Base-by-base conservation (phyloP, 2,888 invertebrate species). In the Ochropleura plecta region DNA sequence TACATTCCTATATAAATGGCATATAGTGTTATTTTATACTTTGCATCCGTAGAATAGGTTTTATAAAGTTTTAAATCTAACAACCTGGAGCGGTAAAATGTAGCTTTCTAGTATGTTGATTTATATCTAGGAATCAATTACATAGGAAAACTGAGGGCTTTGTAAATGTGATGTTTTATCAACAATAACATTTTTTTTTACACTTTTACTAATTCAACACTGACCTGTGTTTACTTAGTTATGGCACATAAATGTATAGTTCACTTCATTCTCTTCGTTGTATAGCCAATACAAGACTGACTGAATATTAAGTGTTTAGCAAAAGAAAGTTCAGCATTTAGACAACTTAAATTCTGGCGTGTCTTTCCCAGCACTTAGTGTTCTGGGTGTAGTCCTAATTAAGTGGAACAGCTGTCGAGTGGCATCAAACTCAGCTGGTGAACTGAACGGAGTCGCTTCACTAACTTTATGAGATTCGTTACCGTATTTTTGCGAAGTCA, bases 351-450 rank as follows among this genome's bases (percentile, higher is more conserved):
- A 49, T 49, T 44, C 44, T 46, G 14, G 74, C 40, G 20, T 18
- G 51, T 49, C 14, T 18, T 12, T 18, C 18, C 18, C 10, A 42
- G 59, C 59, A 65, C 42, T 20, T 44, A 62, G 60, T 48, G n/a
- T 42, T 51, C 46, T n/a, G 63, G 55, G 1, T 20, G 48, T 65
- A 18, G 40, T 59, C 76, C 49, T 76, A 64, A 77, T 77, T 64
- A 81, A 79, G 77, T 64, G 5, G 44, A 81, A 30, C 78, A 81
- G 82, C 69, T 79, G 78, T 42, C 49, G 55, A 55, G 49, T 30
- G 9, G 18, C 73, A 48, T 64, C 46, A 14, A 79, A 76, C 57
- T 81, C 60, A 55, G 77, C 18, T 48, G 44, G 48, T 40, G 46
- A 68, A 59, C 57, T 53, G 30, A 42, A 20, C 62, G n/a, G 16